A percentile compares a stretch with the other conserved stretches of the same genome.
Conservation (phyloP, 1,140 invertebrate genomes). For the Hylyphantes graminicola region DNA sequence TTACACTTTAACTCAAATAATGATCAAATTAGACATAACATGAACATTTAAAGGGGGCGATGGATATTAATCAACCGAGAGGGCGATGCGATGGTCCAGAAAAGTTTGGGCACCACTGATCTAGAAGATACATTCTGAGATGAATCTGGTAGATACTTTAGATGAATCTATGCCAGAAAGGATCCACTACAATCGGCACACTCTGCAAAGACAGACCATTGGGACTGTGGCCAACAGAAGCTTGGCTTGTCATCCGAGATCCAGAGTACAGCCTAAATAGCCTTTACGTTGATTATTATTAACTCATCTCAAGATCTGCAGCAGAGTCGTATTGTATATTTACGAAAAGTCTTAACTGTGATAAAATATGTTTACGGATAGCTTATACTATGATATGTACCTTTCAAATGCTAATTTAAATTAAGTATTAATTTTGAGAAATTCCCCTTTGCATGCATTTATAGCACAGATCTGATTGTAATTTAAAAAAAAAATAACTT, state of each 20-base stretch:
- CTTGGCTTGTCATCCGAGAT: conserved; percentile 19
- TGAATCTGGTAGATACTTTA: too few relatives aligned
- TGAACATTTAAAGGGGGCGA: too few relatives aligned
- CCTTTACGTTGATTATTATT: conserved; percentile 19
- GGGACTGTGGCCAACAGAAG: conserved; percentile 21
- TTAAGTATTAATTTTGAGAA: too few relatives aligned
- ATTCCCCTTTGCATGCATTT: too few relatives aligned
- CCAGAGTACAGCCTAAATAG: conserved; percentile 24
- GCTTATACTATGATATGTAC: not conserved
- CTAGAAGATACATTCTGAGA: too few relatives aligned
- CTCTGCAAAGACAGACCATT: conserved; percentile 3
- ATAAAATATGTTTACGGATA: not conserved
- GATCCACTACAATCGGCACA: conserved; percentile 14
- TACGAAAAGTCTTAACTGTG: not conserved
- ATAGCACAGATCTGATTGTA: too few relatives aligned
- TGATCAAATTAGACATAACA: too few relatives aligned
- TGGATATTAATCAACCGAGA: too few relatives aligned
- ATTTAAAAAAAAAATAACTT: too few relatives aligned
- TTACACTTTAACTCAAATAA: too few relatives aligned
- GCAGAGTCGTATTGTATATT: not conserved
- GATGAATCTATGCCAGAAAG: conserved; percentile 29
- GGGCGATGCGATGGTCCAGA: too few relatives aligned
- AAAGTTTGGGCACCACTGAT: too few relatives aligned
- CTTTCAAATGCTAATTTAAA: not conserved
- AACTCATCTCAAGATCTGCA: conserved; percentile 1